Evolutionary conservation across 2,888 invertebrate species (phyloP), one percentile per base, ranked within the genome.

Genomic region (Heliconius charithonia): DNA sequence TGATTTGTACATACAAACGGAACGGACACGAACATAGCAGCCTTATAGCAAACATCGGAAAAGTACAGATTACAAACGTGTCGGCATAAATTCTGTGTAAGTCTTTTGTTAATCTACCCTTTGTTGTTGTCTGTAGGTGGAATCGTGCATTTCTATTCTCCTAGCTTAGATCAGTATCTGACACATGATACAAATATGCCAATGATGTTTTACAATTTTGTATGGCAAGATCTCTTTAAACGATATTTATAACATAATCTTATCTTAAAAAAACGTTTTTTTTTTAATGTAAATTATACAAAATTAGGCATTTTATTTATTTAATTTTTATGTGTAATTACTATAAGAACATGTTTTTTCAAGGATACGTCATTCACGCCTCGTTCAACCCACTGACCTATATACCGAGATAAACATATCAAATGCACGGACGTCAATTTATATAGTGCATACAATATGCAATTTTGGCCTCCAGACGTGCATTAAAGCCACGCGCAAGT

Each of bases 21-120:
- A 89, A 85, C 81, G 84, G 89, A 89, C 88, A 86, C 88, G 87
- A 86, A 85, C 86, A 85, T 86, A 83, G 83, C 83, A 84, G 84
- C 83, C 81, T 80, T 84, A 84, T 81, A 16, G 88, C 89, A 93
- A 94, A 94, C 90, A 93, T 89, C 85, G 94, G 94, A 94, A 94
- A 94, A 94, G 85, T 94, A 94, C 94, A 84, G 84, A 81, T 85
- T 80, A 80, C 81, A 80, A 75, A 78, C 41, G 77, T 76, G 73
- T 73, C 71, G 59, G 51, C 74, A 70, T 75, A 37, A n/a, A 80
- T 70, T 77, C 45, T 66, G 45, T 80, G 67, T 74, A 25, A 75
- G 70, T 79, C 77, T 80, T 82, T 85, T 84, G 83, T 85, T 78
- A 73, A 75, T 76, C 56, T 29, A 75, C 75, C 74, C 81, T 77